Base-by-base conservation (phyloP, 92 coral and sea anemone genomes). In the Paragorgia papillata region DNA sequence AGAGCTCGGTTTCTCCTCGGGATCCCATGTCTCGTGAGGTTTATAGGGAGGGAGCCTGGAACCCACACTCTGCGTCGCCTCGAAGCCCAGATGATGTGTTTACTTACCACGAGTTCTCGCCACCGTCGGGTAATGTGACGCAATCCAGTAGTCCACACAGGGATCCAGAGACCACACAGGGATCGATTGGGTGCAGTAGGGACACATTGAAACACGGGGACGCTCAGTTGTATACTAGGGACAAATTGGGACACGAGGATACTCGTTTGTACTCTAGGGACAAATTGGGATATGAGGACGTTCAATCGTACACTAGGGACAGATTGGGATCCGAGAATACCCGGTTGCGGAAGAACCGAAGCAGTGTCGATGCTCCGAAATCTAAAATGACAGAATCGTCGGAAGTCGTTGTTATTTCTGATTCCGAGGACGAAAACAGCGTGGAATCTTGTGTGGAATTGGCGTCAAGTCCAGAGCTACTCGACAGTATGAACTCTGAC, bases 391-490 rank as follows among this genome's bases (percentile, higher is more conserved):
- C 7, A 46, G n/a, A 46, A 46, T 15, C 53, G 12, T 2, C n/a
- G 53, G 2, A 7, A 37, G 43, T 37, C 14, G 53, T 46, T 7
- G n/a, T 46, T 15, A 53, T 71, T 33, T 71, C 78, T 28, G 78
- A 71, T 21, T 71, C 78, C 3, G 78, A 71, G 6, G 78, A 71
- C 27, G 78, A 71, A 71, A 48, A 27, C 8, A 14, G n/a, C 15
- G 14, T 15, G n/a, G 53, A n/a, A 2, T n/a, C 2, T 46, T 7
- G 14, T 46, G 7, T 46, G 53, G 53, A 46, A 15, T 6, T n/a
- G 2, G 7, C 51, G 14, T 41, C 25, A n/a, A 5, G 22, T 10
- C 9, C 41, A 9, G 24, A 12, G 18, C 26, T 8, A 24, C n/a
- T 5, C 0, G 57, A 68, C 58, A 48, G 54, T 20, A 10, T 14